Percentiles rank a stretch among this genome's conserved stretches.
These are phyloP conservation scores for Microchrysa polita DNA, from an alignment of 2,888 invertebrate genomes.

Conservation along the genomic window DNA sequence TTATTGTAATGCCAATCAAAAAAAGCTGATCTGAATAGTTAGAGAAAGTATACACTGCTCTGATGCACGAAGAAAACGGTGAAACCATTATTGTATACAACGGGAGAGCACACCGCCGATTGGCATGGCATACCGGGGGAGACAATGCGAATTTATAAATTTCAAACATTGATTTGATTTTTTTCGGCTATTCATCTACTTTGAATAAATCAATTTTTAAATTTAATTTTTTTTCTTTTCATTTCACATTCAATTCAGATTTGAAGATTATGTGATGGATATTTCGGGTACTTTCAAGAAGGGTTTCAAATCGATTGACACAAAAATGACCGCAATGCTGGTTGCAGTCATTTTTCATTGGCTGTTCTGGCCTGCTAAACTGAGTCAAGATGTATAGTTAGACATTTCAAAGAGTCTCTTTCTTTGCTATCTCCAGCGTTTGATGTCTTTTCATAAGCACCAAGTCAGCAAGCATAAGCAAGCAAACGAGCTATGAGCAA, in stretches of 20 bases:
- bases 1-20: neutral
- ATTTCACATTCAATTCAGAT: neutral
- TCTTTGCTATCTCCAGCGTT: neutral
- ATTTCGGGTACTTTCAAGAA: neutral
- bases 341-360: constrained; percentile 1
- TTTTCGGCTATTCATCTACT: neutral
- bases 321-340: neutral
- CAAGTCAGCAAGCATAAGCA: neutral
- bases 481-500: too few species aligned
- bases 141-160: neutral
- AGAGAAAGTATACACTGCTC: constrained; percentile 7
- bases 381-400: neutral
- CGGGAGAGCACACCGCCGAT: neutral
- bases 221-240: too few species aligned
- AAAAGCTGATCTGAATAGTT: neutral
- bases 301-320: neutral
- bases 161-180: constrained; percentile 8
- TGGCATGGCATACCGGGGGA: neutral
- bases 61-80: neutral
- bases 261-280: too few species aligned
- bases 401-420: neutral
- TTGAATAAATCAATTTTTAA: too few species aligned
- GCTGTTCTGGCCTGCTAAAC: neutral
- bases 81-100: neutral
- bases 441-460: neutral